These are phyloP conservation scores for Pyrocephalus nanus DNA, from an alignment of 2,797 vertebrate genomes.

Conservation along the genomic window DNA sequence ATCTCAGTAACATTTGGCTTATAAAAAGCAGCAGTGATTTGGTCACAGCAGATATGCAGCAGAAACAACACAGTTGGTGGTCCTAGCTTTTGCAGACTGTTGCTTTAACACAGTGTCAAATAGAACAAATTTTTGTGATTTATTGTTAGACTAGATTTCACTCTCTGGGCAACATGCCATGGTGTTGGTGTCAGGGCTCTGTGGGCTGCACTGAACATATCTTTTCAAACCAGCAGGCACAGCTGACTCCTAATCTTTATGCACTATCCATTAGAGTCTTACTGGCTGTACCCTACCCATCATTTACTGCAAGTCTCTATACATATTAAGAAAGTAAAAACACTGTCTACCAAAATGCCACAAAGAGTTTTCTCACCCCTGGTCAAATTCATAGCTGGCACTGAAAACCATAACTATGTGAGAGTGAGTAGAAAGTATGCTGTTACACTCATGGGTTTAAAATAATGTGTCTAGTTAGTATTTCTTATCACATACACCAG, in stretches of 20 bases:
- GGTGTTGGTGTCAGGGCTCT: conserved; percentile 34
- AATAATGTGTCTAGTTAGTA: neutral
- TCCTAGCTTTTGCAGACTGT: conserved; percentile 18
- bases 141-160: conserved; percentile 53
- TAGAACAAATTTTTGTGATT: conserved; percentile 43
- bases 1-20: neutral
- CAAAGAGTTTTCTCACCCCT: neutral
- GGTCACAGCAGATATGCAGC: neutral
- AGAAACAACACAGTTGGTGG: conserved; percentile 24
- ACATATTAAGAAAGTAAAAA: neutral
- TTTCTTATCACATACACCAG: neutral
- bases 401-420: neutral
- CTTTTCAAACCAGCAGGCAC: neutral
- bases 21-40: neutral
- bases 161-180: conserved; percentile 19
- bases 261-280: neutral
- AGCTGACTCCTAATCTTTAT: conserved; percentile 6
- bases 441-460: neutral
- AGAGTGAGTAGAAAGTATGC: neutral
- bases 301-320: neutral
- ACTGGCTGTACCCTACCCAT: neutral
- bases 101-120: conserved; percentile 43
- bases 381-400: neutral
- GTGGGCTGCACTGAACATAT: neutral
- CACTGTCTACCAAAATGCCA: neutral